A percentile compares a stretch with the other conserved stretches of the same genome.
phyloP scores from a whole-genome alignment of 2,888 invertebrate genomes.

The Cepaea hortensis region DNA sequence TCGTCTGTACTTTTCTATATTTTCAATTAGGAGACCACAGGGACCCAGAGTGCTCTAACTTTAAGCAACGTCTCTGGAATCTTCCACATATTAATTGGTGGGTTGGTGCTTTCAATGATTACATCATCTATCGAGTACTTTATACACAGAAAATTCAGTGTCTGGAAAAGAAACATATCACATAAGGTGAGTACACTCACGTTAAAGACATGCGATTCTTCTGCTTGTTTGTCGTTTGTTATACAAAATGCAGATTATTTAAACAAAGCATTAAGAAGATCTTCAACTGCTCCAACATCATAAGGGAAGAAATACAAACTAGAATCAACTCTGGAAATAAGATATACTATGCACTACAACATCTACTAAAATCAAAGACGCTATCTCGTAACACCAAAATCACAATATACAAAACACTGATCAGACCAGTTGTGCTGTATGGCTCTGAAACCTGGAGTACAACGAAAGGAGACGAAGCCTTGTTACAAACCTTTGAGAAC shows the following conservation, averaged over 20 bases:
- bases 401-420: too few relatives aligned
- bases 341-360: too few relatives aligned
- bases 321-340: too few relatives aligned
- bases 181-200: neutral
- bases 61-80: constrained; percentile 98
- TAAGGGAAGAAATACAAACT: too few relatives aligned
- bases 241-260: neutral
- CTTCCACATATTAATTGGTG: constrained; percentile 97
- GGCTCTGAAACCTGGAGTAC: too few relatives aligned
- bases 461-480: too few relatives aligned
- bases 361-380: too few relatives aligned
- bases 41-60: constrained; percentile 82
- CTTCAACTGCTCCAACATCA: too few relatives aligned
- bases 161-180: neutral
- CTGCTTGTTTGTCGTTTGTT: neutral
- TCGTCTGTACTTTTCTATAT: neutral
- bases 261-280: neutral
- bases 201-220: neutral
- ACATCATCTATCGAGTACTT: constrained; percentile 96
- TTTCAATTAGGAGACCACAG: constrained; percentile 51
- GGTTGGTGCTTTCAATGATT: constrained; percentile 90
- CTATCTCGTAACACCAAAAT: too few relatives aligned
- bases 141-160: constrained; percentile 75
- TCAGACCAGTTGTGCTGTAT: too few relatives aligned
- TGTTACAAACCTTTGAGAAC: too few relatives aligned